Base-by-base conservation (phyloP, 2,113 vertebrate genomes). In the Megaceryle torquata region DNA sequence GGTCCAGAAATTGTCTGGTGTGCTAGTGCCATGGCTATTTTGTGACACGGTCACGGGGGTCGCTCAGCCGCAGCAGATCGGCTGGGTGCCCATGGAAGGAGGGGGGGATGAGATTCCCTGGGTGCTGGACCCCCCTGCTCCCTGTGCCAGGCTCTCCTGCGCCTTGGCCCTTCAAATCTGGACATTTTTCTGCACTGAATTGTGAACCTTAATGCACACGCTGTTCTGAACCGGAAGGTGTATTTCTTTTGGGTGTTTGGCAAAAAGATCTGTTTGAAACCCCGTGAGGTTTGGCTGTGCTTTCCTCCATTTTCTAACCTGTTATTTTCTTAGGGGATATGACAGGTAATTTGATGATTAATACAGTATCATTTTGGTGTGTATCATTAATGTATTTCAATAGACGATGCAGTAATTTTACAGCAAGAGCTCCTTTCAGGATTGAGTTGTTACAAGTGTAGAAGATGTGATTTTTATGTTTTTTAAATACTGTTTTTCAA, bases 1-100 rank as follows among this genome's bases (percentile, higher is more conserved):
- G 39, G 17, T 22, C 59, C 72, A 82, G 70, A 46, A 17, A 37
- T 18, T 16, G 31, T 39, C 75, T 39, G 15, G 10, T 17, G 15
- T 63, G 39, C 35, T 69, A 15, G 35, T 48, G 56, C 70, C 13
- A 3, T 5, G 39, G 1, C 54, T 44, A 33, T 15, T 57, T 19
- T 2, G 1, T 60, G 33, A 26, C 1, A 1, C 22, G 12, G 8
- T 16, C 33, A 3, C 25, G 1, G 17, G 56, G 17, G 39, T 37
- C 0, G 1, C 26, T 81, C 48, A 64, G 59, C 50, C 4, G 10
- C 26, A 37, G 51, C 39, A 37, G 18, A 4, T 51, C 10, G 0
- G 31, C 7, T 60, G 67, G 51, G 48, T 89, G 60, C 54, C 29
- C 48, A 26, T 10, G 15, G 9, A 50, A 39, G 59, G 50, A 71